phyloP scores from a whole-genome alignment of 2,797 vertebrate genomes.

The Amblyopsis hoosieri region DNA sequence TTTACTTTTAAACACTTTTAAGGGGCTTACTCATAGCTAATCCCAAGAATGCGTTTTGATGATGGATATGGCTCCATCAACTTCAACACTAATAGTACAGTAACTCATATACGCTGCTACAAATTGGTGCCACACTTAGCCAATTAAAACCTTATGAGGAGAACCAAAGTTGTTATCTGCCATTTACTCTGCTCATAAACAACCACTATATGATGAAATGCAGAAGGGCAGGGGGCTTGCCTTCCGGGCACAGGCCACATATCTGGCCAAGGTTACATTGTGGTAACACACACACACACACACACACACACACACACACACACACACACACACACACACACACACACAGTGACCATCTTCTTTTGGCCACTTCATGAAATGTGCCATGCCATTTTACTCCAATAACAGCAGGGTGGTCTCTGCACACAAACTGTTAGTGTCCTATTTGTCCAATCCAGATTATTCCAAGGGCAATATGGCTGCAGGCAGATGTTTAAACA shows the following conservation, averaged over 20 bases:
- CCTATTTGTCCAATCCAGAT: conserved; percentile 59
- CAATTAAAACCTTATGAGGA: conserved; percentile 25
- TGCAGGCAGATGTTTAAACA: conserved; percentile 66
- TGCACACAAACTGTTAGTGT: conserved; percentile 42
- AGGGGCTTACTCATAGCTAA: too few relatives aligned
- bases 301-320: conserved; percentile 21
- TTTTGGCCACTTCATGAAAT: conserved; percentile 46
- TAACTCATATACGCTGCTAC: neutral
- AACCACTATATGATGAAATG: conserved; percentile 43
- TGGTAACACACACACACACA: conserved; percentile 32
- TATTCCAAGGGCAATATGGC: conserved; percentile 56
- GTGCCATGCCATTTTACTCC: conserved; percentile 47
- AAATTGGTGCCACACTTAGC: conserved; percentile 31
- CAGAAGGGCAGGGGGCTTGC: conserved; percentile 30
- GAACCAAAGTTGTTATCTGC: conserved; percentile 40
- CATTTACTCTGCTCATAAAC: conserved; percentile 54
- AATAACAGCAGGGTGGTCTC: conserved; percentile 53
- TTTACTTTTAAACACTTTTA: too few relatives aligned
- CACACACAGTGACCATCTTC: conserved; percentile 33
- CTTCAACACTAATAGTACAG: neutral
- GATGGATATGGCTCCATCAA: neutral
- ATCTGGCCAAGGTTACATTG: conserved; percentile 43
- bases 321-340: neutral
- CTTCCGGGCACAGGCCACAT: conserved; percentile 27
- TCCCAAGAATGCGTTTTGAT: conserved; percentile 6